Percentiles rank a stretch among this genome's conserved stretches.
These are phyloP conservation scores for Ophonus ardosiacus DNA, from an alignment of 2,888 invertebrate genomes.

Conservation along the genomic window DNA sequence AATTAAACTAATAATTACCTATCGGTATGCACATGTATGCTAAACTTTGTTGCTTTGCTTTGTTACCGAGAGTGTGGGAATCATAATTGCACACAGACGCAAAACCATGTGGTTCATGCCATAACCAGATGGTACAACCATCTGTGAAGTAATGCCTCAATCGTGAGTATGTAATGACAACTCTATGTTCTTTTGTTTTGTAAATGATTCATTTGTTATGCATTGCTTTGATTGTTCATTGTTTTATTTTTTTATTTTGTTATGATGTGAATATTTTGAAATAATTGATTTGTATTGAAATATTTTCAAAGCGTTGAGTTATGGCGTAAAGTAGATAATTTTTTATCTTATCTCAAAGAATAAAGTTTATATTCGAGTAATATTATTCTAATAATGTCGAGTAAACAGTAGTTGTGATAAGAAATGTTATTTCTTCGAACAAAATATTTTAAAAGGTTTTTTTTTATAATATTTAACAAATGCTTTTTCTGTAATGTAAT, in stretches of 20 bases:
- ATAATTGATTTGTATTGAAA: constrained; percentile 8
- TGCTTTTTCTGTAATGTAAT: not conserved
- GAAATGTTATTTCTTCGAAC: not conserved
- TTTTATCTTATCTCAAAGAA: constrained; percentile 28
- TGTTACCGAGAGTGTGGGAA: constrained; percentile 21
- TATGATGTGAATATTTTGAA: not conserved
- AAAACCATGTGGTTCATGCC: constrained; percentile 36
- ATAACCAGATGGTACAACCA: constrained; percentile 12
- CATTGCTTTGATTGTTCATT: constrained; percentile 23
- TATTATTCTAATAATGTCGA: constrained; percentile 34
- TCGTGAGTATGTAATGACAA: constrained; percentile 21
- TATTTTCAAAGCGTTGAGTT: constrained; percentile 7
- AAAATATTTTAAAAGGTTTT: constrained; percentile 22
- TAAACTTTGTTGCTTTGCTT: not conserved
- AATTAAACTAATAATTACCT: constrained; percentile 43
- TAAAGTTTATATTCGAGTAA: constrained; percentile 39
- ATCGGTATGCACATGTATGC: constrained; percentile 8
- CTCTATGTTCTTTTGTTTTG: constrained; percentile 6
- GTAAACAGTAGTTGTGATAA: constrained; percentile 35
- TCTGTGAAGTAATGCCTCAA: constrained; percentile 35
- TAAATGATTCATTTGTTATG: constrained; percentile 36
- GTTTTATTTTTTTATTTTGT: not conserved
- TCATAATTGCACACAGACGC: constrained; percentile 32
- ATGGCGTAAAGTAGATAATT: constrained; percentile 4
- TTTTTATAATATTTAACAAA: not conserved